Conservation (phyloP, 2,113 vertebrate species). For the Chlorodrepanis virens region DNA sequence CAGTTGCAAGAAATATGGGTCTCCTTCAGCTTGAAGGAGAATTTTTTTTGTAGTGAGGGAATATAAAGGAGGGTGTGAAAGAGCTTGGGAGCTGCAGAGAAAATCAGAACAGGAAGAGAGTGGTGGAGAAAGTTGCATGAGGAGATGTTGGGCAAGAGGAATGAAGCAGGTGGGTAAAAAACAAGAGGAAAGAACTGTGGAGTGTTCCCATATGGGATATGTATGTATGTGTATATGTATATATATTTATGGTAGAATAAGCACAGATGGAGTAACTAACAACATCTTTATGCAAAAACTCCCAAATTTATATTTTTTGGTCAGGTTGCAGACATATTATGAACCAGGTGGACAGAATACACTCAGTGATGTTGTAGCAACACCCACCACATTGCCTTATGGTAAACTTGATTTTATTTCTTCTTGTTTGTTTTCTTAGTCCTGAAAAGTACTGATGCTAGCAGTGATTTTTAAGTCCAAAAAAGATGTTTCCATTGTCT, state of each 20-base stretch:
- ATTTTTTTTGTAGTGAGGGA: not conserved
- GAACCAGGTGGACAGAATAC: not conserved
- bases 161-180: not conserved
- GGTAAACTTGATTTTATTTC: not conserved
- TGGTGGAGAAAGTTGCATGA: not conserved
- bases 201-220: not conserved
- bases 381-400: not conserved
- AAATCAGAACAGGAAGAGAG: not conserved
- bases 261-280: not conserved
- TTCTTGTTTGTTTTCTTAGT: not conserved
- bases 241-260: not conserved
- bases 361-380: not conserved
- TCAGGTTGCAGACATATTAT: not conserved
- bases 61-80: not conserved
- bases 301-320: not conserved
- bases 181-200: not conserved
- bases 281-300: not conserved
- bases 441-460: not conserved
- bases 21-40: not conserved
- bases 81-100: not conserved
- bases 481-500: not conserved
- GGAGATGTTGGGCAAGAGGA: not conserved
- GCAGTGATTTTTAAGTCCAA: not conserved
- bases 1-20: not conserved
- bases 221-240: not conserved